phyloP scores from a whole-genome alignment of 2,113 vertebrate species.

The Perognathus longimembris region DNA sequence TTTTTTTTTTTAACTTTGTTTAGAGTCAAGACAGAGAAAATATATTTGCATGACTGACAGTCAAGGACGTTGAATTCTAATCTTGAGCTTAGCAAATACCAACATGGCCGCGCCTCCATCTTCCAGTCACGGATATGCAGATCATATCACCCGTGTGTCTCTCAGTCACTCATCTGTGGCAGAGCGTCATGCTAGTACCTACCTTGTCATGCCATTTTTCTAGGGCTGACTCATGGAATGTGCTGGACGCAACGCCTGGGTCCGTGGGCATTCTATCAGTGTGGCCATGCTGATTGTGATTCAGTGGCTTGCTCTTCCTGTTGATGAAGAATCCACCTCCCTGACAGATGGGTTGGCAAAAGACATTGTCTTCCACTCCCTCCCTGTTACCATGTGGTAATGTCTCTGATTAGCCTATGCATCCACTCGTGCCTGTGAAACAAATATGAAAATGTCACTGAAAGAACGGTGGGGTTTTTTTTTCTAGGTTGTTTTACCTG shows the following conservation, averaged over 20 bases:
- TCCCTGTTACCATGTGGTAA: background rate
- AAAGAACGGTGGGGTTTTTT: background rate
- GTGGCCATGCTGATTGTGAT: background rate
- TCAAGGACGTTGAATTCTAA: constrained; percentile 32
- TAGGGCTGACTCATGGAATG: background rate
- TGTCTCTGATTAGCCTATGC: background rate
- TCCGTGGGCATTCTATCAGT: background rate
- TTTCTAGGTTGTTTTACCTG: constrained; percentile 1
- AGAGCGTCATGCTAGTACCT: background rate
- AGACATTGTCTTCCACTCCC: background rate
- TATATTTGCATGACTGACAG: background rate
- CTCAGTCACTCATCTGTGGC: background rate
- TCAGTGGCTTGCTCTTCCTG: background rate
- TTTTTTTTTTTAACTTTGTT: constrained; percentile 35
- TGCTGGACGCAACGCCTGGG: background rate
- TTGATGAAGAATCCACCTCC: background rate
- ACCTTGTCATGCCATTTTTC: background rate
- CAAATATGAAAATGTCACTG: constrained; percentile 1
- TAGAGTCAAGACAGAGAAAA: constrained; percentile 20
- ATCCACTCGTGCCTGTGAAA: background rate
- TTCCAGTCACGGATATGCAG: background rate
- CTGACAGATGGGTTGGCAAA: background rate
- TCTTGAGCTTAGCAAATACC: background rate
- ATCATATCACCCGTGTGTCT: background rate
- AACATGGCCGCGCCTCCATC: background rate